These are phyloP conservation scores for Dendrocincla fuliginosa DNA, from an alignment of 2,797 vertebrate genomes.

Conservation along the genomic window DNA sequence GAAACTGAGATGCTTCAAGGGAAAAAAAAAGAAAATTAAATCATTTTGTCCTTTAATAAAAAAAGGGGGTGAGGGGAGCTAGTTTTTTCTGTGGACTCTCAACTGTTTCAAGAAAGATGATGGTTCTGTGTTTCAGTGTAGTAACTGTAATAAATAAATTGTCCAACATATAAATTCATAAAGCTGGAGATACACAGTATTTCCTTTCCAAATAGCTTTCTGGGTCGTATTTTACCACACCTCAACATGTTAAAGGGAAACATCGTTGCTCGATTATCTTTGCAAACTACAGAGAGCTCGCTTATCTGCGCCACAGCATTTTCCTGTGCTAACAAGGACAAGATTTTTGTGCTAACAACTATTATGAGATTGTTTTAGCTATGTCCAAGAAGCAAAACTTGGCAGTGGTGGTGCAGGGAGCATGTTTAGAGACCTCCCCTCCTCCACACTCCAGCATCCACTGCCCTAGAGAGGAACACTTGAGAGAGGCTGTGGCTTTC, in stretches of 20 bases:
- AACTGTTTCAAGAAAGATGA: not conserved
- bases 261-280: not conserved
- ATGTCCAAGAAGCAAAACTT: not conserved
- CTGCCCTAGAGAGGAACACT: accelerated
- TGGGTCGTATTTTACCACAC: not conserved
- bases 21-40: not conserved
- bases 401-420: not conserved
- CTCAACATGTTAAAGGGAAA: not conserved
- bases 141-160: not conserved
- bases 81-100: not conserved
- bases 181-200: not conserved
- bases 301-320: not conserved
- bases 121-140: not conserved
- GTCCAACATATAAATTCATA: not conserved
- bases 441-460: not conserved
- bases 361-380: not conserved
- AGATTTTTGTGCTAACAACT: not conserved
- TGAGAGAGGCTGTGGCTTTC: not conserved
- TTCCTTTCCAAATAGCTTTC: not conserved
- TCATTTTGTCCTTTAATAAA: not conserved
- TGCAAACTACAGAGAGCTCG: not conserved
- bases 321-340: not conserved
- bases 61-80: accelerated
- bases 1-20: not conserved
- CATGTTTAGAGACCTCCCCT: not conserved